These are phyloP conservation scores for Cyclina sinensis DNA, from an alignment of 1,140 invertebrate genomes.

Conservation along the genomic window DNA sequence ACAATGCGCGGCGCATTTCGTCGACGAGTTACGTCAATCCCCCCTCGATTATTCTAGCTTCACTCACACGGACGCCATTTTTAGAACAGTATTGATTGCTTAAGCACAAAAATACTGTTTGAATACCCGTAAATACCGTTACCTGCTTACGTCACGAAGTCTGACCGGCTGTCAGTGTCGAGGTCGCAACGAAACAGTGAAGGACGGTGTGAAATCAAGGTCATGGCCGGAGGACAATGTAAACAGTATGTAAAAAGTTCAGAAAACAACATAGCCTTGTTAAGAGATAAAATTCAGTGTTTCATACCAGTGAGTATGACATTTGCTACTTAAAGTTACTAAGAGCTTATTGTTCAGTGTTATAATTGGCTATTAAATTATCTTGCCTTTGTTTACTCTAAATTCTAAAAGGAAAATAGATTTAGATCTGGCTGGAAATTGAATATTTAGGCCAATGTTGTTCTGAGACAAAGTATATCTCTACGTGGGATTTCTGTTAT, in stretches of 20 bases:
- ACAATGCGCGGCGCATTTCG: conserved; percentile 7
- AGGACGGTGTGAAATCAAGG: conserved; percentile 65
- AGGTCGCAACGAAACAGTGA: conserved; percentile 58
- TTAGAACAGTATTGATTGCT: neutral
- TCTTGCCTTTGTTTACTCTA: too few relatives aligned
- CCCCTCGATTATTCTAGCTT: neutral
- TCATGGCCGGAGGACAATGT: conserved; percentile 67
- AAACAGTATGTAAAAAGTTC: conserved; percentile 57
- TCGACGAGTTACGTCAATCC: neutral
- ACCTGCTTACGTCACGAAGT: neutral
- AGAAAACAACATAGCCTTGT: conserved; percentile 12
- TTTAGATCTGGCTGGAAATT: too few relatives aligned
- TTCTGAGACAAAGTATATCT: too few relatives aligned
- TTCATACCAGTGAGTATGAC: neutral
- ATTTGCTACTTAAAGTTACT: too few relatives aligned
- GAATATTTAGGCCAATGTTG: too few relatives aligned
- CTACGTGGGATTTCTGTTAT: too few relatives aligned
- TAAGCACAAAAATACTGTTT: neutral
- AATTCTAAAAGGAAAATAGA: too few relatives aligned
- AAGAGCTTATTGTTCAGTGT: too few relatives aligned
- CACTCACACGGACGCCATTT: neutral
- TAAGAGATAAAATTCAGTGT: neutral
- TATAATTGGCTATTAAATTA: too few relatives aligned
- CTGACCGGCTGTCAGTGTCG: conserved; percentile 42
- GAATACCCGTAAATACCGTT: neutral